A percentile compares a stretch with the other conserved stretches of the same genome.
Evolutionary conservation across 2,888 invertebrate species (phyloP).

Genomic region (Junonia oenone): DNA sequence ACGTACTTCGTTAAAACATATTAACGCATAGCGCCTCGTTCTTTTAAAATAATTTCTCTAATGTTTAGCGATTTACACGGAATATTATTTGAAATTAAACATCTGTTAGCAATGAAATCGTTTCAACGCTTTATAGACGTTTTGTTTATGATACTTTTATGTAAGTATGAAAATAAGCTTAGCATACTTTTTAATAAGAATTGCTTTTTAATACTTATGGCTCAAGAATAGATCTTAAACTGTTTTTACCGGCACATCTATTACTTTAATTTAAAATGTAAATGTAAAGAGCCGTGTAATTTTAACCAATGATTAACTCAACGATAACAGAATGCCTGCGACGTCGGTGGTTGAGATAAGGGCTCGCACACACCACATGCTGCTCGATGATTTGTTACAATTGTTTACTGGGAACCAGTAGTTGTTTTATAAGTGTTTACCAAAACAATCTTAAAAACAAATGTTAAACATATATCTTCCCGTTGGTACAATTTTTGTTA

Average conservation of each 20-base stretch:
- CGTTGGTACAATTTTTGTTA: background rate
- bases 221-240: background rate
- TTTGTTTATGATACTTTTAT: conserved; percentile 25
- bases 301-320: conserved; percentile 26
- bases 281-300: background rate
- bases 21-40: conserved; percentile 42
- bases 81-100: conserved; percentile 30
- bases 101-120: conserved; percentile 26
- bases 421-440: conserved; percentile 14
- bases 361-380: conserved; percentile 42
- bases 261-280: conserved; percentile 1
- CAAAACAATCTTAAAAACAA: conserved; percentile 31
- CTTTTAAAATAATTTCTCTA: conserved; percentile 31
- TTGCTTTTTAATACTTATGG: background rate
- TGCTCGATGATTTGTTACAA: conserved; percentile 34
- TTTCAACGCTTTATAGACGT: conserved; percentile 21
- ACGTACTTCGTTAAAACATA: conserved; percentile 51
- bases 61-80: conserved; percentile 25
- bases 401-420: conserved; percentile 23
- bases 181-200: conserved; percentile 15
- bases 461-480: conserved; percentile 20
- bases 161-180: conserved; percentile 22
- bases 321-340: background rate
- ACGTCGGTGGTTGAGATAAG: conserved; percentile 37
- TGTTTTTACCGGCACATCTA: background rate